These are phyloP conservation scores for Gobionotothen gibberifrons DNA, from an alignment of 2,797 vertebrate species.

Conservation along the genomic window DNA sequence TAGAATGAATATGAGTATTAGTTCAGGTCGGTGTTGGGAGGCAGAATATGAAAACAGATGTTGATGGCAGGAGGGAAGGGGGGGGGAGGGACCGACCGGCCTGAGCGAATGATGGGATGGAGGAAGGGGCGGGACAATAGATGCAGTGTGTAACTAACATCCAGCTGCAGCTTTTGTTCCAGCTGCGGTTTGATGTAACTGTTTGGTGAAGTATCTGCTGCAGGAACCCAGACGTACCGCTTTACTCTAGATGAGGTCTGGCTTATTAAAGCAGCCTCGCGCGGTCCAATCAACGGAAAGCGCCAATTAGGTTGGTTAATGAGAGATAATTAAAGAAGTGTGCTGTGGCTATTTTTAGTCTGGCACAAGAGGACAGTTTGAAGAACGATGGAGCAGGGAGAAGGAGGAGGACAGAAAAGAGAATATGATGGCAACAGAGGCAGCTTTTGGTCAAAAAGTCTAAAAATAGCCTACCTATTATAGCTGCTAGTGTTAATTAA, in stretches of 20 bases:
- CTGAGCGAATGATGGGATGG: conserved; percentile 66
- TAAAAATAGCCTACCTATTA: conserved; percentile 40
- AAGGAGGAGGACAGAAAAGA: conserved; percentile 57
- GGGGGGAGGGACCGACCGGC: conserved; percentile 67
- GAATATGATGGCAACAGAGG: conserved; percentile 55
- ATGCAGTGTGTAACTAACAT: conserved; percentile 44
- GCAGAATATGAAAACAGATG: conserved; percentile 85
- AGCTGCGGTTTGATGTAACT: conserved; percentile 39
- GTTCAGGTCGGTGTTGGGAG: conserved; percentile 79
- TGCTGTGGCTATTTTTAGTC: conserved; percentile 79
- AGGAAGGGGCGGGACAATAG: conserved; percentile 29
- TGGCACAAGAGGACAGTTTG: conserved; percentile 74
- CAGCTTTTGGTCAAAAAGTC: conserved; percentile 47
- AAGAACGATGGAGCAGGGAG: conserved; percentile 59
- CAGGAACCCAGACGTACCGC: conserved; percentile 43
- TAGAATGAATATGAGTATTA: conserved; percentile 83
- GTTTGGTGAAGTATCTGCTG: conserved; percentile 16
- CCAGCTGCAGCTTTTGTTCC: conserved; percentile 48
- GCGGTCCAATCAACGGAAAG: conserved; percentile 76
- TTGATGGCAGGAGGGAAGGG: conserved; percentile 75
- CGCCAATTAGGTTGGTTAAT: conserved; percentile 80
- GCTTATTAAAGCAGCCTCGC: conserved; percentile 68
- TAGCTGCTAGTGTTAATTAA: conserved; percentile 8
- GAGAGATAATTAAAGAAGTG: conserved; percentile 81
- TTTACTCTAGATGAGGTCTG: conserved; percentile 67